Evolutionary conservation across 1,140 invertebrate genomes (phyloP).

Genomic region (roundworm (Caenorhabditis elegans)): WBcel235 BX284605.5:11438501-11439000

Average conservation of each 20-base stretch:
- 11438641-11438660: neutral
- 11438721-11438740: neutral
- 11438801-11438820: neutral
- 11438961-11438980: too few relatives aligned
- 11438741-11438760: neutral
- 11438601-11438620: neutral
- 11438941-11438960: too few relatives aligned
- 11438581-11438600: neutral
- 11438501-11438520: too few relatives aligned
- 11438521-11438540: too few relatives aligned
- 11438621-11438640: neutral
- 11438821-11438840: constrained; percentile 36
- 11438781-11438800: neutral
- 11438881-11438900: constrained; percentile 27
- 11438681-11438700: neutral
- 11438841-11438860: constrained; percentile 42
- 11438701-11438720: neutral
- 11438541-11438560: too few relatives aligned
- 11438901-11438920: constrained; percentile 34
- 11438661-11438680: neutral
- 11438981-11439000: too few relatives aligned
- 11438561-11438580: neutral
- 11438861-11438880: constrained; percentile 48
- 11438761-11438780: constrained; percentile 35
- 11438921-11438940: too few relatives aligned